These are phyloP conservation scores for Hybognathus amarus DNA, from an alignment of 2,797 vertebrate species.

Conservation along the genomic window DNA sequence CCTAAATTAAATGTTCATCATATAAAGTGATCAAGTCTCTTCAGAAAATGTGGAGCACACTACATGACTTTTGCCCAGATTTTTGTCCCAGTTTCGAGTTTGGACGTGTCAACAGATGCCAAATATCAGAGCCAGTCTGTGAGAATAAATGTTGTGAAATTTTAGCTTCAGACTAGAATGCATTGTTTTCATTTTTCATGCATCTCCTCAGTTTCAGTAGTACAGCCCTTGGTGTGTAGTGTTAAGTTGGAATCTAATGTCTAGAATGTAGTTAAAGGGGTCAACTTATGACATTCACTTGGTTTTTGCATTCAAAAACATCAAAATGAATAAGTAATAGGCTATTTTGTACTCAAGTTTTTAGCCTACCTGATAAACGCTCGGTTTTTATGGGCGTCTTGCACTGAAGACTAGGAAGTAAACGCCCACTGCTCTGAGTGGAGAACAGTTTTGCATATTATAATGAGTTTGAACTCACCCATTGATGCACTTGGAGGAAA, in stretches of 20 bases:
- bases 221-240: neutral
- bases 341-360: no score
- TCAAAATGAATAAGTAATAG: no score
- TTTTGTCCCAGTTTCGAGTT: neutral
- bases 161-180: neutral
- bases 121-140: neutral
- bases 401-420: no score
- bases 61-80: neutral
- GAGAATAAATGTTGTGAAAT: neutral
- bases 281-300: no score
- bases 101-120: neutral
- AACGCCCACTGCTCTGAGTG: no score
- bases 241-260: neutral
- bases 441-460: no score
- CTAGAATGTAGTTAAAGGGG: neutral
- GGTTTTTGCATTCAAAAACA: no score
- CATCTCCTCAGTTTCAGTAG: neutral
- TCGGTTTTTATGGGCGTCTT: no score
- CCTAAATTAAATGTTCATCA: neutral
- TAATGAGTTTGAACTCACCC: no score
- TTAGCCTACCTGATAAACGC: no score
- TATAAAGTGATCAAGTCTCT: neutral
- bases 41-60: neutral
- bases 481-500: no score
- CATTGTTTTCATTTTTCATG: neutral